Percentiles rank a stretch among this genome's conserved stretches.
Conservation (phyloP, 2,888 invertebrate species). For the Chaitophorus viminalis region DNA sequence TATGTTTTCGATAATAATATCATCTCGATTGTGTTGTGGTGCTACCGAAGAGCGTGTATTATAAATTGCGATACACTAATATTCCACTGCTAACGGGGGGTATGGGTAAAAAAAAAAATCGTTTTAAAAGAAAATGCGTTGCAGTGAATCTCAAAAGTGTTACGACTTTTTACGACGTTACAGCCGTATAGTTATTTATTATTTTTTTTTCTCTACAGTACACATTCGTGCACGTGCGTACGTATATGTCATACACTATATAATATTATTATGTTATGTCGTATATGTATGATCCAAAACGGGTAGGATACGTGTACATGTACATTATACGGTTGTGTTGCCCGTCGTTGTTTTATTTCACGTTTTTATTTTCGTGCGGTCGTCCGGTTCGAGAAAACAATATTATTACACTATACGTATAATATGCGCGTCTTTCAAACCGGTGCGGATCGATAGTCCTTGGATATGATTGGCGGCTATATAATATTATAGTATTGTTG, state of each 20-base stretch:
- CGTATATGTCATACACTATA: no score
- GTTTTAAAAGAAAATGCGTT: neutral
- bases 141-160: constrained; percentile 10
- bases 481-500: neutral
- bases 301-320: neutral
- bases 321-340: neutral
- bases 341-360: neutral
- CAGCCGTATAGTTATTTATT: constrained; percentile 1
- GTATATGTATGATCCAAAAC: neutral
- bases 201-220: neutral
- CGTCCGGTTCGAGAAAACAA: neutral
- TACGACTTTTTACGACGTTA: neutral
- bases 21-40: no score
- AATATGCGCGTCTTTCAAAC: constrained; percentile 22
- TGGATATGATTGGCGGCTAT: neutral
- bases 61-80: no score
- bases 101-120: neutral
- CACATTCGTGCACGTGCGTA: no score
- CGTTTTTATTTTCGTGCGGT: neutral
- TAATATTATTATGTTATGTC: no score
- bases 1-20: no score
- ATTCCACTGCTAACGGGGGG: no score
- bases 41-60: no score
- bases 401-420: neutral
- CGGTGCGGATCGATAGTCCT: constrained; percentile 33